Base-by-base conservation (phyloP, 2,113 vertebrate species). In the Cardinalis cardinalis region DNA sequence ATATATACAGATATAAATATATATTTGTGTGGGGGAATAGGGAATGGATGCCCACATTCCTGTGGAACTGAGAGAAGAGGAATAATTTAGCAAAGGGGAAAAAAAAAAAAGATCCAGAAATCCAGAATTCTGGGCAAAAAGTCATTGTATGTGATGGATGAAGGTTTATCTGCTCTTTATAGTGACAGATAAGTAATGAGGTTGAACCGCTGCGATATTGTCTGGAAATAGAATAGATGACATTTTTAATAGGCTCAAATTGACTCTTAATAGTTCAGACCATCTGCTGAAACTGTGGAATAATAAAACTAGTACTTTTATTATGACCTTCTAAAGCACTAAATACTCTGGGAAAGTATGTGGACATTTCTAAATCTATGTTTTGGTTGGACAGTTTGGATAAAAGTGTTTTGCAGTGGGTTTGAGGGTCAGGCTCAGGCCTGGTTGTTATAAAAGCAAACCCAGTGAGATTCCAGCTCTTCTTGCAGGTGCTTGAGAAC, bases 181-280 rank as follows among this genome's bases (percentile, higher is more conserved):
- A 87, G 49, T 92, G 81, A 92, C 91, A 95, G 84, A 68, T 93
- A 93, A 95, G 66, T 95, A 95, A 94, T 94, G 91, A 91, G 87
- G 78, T 90, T 92, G 73, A 92, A 91, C 93, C 38, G 7, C 87
- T 75, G 43, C 0, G 4, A 79, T 92, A 92, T 69, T 94, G 81
- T 82, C 84, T 93, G 89, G 91, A 93, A 94, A 84, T 51, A 89
- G 70, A 94, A 96, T 82, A 82, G 84, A 95, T 96, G 38, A 72
- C 46, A 70, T 92, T 94, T 73, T 95, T 92, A 92, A 94, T 95
- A 94, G 87, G 66, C 78, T 92, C 53, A 93, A 91, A 96, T 94
- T 94, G 91, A 85, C 83, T 94, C 70, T 94, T 96, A 94, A 95
- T 92, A 93, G 81, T 92, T 93, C 87, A 87, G 55, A 82, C 70